phyloP scores from a whole-genome alignment of 2,888 invertebrate species.

The Sarcophaga carnaria region DNA sequence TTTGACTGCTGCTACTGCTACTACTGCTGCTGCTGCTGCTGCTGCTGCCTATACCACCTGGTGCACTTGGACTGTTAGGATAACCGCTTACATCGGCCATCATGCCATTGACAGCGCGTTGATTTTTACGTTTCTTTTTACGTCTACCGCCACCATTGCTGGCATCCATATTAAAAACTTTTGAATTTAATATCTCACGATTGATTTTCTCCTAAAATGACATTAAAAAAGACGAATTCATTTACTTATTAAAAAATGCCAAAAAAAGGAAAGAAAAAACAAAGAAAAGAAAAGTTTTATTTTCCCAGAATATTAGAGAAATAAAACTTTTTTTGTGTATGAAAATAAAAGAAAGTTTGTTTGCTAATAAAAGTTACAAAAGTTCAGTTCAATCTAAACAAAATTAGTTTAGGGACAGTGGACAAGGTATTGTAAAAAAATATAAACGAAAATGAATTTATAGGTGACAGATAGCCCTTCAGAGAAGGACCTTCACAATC shows the following conservation, averaged over 20 bases:
- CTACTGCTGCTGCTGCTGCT: conserved; percentile 23
- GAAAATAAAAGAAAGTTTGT: no score
- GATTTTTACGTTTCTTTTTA: conserved; percentile 79
- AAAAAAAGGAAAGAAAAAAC: background rate
- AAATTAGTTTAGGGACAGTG: no score
- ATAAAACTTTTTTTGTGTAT: no score
- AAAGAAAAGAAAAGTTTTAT: background rate
- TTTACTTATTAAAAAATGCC: background rate
- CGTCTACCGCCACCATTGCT: conserved; percentile 72
- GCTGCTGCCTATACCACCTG: conserved; percentile 39
- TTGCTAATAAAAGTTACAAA: no score
- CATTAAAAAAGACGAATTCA: background rate
- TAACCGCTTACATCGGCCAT: conserved; percentile 67
- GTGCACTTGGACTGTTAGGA: conserved; percentile 56
- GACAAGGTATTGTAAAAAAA: no score
- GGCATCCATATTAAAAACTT: conserved; percentile 79
- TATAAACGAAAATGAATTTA: no score
- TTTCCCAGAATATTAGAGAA: no score
- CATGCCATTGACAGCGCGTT: conserved; percentile 77
- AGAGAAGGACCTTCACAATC: no score
- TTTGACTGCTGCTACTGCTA: conserved; percentile 44
- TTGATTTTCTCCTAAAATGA: conserved; percentile 81
- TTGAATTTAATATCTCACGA: conserved; percentile 81
- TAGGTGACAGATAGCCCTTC: no score
- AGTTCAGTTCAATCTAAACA: no score